Base-by-base conservation (phyloP, 2,797 vertebrate genomes). In the Adelosebastes latens region DNA sequence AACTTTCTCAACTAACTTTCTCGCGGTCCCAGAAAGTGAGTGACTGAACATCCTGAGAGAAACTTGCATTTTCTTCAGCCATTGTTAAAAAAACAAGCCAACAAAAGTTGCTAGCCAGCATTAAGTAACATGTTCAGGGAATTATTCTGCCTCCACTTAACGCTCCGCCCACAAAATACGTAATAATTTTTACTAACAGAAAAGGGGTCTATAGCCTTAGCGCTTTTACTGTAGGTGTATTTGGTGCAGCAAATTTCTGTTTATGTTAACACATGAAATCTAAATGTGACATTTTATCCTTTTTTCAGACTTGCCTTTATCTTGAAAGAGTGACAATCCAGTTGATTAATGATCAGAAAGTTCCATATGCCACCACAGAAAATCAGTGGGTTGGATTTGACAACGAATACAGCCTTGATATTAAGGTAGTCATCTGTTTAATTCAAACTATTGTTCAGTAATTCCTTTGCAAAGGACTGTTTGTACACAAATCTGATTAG, bases 311-410 rank as follows among this genome's bases (percentile, higher is more conserved):
- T 82, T 97, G 96, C 60, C 72, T 76, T 0, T 89, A 96, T 55
- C 46, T 95, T 68, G 63, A 87, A 16, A 85, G 60, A 16, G 86
- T 90, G 42, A 87, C 68, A 0, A 4, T 88, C 27, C 79, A 53
- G 18, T 92, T 92, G 93, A 94, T 96, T 52, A 1, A 16, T 0
- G 89, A 95, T 27, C 94, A 97, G 89, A 88, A 90, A 0, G 96
- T 96, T 18, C 96, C 96, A 11, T 97, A 96, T 1, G 87, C 96
- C 22, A 93, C 89, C 74, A 91, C 92, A 65, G 87, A 32, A 27
- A 92, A 18, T 0, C 87, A 95, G 0, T 97, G 97, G 96, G 87
- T 96, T 78, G 96, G 96, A 36, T 97, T 93, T 76, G 97, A 97
- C 89, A 89, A 94, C 9, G 39, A 76, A 61, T 81, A 87, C 72